Evolutionary conservation across 2,797 vertebrate species (phyloP).

Genomic region (Crenichthys baileyi): DNA sequence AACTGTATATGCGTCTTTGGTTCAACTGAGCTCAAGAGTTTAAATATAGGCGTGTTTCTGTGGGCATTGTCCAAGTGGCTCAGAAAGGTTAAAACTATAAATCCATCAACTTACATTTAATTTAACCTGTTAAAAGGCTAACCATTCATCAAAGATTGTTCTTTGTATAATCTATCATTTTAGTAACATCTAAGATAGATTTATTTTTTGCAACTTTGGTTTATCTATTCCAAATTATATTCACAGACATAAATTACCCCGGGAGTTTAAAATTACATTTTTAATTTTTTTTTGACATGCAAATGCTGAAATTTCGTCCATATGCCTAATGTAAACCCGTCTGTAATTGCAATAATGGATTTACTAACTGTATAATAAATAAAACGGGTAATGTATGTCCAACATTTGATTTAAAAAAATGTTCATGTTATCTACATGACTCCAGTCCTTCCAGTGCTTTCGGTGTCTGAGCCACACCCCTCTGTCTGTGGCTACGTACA

Average conservation of each 20-base stretch:
- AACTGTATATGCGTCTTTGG: no score
- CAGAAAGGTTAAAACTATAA: neutral
- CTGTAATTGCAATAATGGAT: neutral
- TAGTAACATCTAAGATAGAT: neutral
- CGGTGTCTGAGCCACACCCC: conserved; percentile 61
- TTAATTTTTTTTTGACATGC: neutral
- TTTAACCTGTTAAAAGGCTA: neutral
- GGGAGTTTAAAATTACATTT: neutral
- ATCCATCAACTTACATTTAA: neutral
- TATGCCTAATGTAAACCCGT: neutral
- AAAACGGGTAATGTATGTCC: neutral
- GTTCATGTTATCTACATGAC: neutral
- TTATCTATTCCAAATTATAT: neutral
- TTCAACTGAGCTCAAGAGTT: neutral
- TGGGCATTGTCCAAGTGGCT: neutral
- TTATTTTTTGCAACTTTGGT: neutral
- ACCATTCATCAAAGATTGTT: neutral
- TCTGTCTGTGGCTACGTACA: conserved; percentile 6
- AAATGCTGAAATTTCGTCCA: neutral
- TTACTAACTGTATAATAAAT: neutral
- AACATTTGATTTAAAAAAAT: neutral
- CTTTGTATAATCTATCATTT: neutral
- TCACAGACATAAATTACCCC: neutral
- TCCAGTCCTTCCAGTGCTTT: conserved; percentile 16
- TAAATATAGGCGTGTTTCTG: neutral